Evolutionary conservation across 2,888 invertebrate genomes (phyloP), one percentile per base, ranked within the genome.

Genomic region (Drosophila antonietae): DNA sequence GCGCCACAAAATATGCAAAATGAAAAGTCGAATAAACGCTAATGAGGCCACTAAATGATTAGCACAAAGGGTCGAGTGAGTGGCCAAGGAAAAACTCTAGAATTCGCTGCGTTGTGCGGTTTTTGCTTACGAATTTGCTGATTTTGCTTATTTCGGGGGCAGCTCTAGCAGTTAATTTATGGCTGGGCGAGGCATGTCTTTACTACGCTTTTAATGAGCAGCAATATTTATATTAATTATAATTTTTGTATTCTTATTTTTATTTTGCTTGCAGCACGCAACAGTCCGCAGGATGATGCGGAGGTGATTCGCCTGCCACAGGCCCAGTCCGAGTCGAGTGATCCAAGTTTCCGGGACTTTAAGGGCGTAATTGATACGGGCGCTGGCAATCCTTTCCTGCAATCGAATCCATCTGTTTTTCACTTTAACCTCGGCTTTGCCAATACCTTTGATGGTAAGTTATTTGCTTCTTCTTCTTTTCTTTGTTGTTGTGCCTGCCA

Each of bases 381-480:
- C 15, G 74, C 78, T 20, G 89, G 85, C n/a, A 84, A 89, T 85
- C 92, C 92, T 57, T 92, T 92, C 84, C 80, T 91, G 64, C 90
- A 91, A 61, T 78, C 90, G 20, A 77, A 79, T 80, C 91, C 92
- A 18, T 85, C 90, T 49, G 72, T 89, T 23, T 91, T 92, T 73
- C 80, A 82, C 44, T 81, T 88, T 60, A 90, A 85, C 75, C 73
- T 90, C 53, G 92, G 92, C 60, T 88, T 93, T 83, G 90, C 92
- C 78, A 90, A 90, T 71, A 85, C 91, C 57, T 93, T 93, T 79
- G 92, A 92, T 78, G 92, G 93, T 93, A 75, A 90, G 91, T 90
- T n/a, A 9, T n/a, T 5, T 44, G 57, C n/a, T n/a, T 9, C 52
- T 10, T 15, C n/a, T n/a, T 15, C 52, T 15, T 20, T 9, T 64